Base-by-base conservation (phyloP, 1,140 invertebrate genomes). In the Megalonaias nervosa region DNA sequence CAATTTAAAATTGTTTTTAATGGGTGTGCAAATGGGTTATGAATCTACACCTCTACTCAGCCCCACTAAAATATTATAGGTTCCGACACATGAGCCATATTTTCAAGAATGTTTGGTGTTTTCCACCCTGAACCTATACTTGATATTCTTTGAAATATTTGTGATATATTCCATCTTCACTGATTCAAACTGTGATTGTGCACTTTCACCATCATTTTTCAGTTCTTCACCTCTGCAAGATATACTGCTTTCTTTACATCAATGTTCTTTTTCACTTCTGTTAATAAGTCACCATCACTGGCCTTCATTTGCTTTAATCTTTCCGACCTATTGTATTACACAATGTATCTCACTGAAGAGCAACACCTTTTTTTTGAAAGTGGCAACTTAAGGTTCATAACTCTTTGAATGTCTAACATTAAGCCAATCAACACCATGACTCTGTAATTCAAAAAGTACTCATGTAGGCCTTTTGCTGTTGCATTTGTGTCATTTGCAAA, bases 91-190 rank as follows among this genome's bases (percentile, higher is more conserved):
- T 26, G 11, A 19, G 60, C 26, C 3, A 73, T 21, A 26, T 48
- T 26, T 13, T 21, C 31, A 71, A 61, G 62, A 31, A 71, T n/a
- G 26, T 14, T 38, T 60, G 15, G 16, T 61, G 62, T 61, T 13
- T 48, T 62, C 26, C 56, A 61, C 48, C 31, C 16, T 60, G 38
- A 71, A 71, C n/a, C 58, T 71, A 1, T 61, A 9, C 12, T 61
- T 71, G n/a, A 71, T 71, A 62, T 71, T 71, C 58, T 62, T 60
- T 61, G 60, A 61, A 58, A 71, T 31, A 19, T 48, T 71, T 16
- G 60, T 71, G 16, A 61, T 23, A 16, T 61, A 31, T 9, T 31
- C 26, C 23, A 15, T 14, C 23, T 19, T 71, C 17, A 57, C 23
- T 26, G n/a, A n/a, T 23, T 61, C 58, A 71, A 71, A 71, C n/a